Base-by-base conservation (phyloP, 2,888 invertebrate species). In the Polymixis lichenea region DNA sequence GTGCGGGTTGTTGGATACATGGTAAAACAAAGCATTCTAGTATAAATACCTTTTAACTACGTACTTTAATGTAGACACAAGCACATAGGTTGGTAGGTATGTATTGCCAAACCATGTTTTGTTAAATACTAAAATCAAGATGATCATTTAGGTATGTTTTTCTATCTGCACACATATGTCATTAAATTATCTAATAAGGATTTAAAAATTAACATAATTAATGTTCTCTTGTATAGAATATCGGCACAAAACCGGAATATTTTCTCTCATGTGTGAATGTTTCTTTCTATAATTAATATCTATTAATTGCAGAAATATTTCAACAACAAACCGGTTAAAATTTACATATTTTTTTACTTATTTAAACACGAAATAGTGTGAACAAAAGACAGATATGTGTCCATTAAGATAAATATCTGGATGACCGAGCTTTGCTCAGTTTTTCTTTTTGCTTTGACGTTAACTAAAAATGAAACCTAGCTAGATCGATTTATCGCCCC, bases 231-330 rank as follows among this genome's bases (percentile, higher is more conserved):
- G 7, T 51, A 13, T 53, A 19, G n/a, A 49, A 73, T 67, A 74
- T 74, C 8, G 38, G 28, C 43, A 68, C 55, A 51, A 65, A 80
- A 69, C 77, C 65, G 60, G 77, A 77, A 82, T 70, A 19, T 69
- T 76, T 77, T 80, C 69, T 55, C 43, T 55, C 15, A 25, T 61
- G 2, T 46, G n/a, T 56, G 4, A 28, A 67, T 56, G 32, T 65
- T 56, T 38, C 11, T 19, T 15, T 53, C 11, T 32, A 32, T 43
- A 64, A 64, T 61, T 51, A 49, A 43, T 28, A 77, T 38, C 51
- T 8, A 8, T 69, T 62, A 46, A 81, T 74, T 72, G 49, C 28
- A 17, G 7, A 28, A 19, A 51, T 61, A 55, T 61, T 74, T 61
- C 0, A 28, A 38, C 7, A 62, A 46, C 0, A 46, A 81, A 58